phyloP scores from a whole-genome alignment of 2,797 vertebrate genomes.

The Loriculus beryllinus region DNA sequence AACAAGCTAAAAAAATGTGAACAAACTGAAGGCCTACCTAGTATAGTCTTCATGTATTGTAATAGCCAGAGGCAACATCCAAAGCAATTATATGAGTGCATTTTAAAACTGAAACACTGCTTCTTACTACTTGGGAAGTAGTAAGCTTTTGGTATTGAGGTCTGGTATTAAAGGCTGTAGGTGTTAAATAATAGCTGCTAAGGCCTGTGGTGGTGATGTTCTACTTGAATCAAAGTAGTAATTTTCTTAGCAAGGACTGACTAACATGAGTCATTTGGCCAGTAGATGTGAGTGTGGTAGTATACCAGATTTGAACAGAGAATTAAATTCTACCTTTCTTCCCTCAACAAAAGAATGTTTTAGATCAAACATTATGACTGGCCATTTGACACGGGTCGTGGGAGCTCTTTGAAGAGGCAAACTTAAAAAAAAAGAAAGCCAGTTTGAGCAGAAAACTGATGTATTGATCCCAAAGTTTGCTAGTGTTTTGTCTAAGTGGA shows the following conservation, averaged over 20 bases:
- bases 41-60: background rate
- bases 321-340: background rate
- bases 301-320: background rate
- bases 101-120: background rate
- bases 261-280: background rate
- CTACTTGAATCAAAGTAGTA: background rate
- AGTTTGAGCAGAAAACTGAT: background rate
- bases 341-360: background rate
- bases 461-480: background rate
- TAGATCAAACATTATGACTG: background rate
- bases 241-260: background rate
- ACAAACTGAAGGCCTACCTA: background rate
- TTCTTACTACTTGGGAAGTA: background rate
- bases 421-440: background rate
- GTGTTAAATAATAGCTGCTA: background rate
- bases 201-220: background rate
- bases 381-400: background rate
- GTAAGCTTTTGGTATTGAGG: background rate
- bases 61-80: background rate
- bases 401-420: background rate
- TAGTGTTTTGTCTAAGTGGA: background rate
- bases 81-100: background rate
- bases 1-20: background rate
- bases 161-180: background rate
- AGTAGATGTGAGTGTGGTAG: background rate